These are phyloP conservation scores for Chalcis sispes DNA, from an alignment of 2,888 invertebrate genomes.

Conservation along the genomic window DNA sequence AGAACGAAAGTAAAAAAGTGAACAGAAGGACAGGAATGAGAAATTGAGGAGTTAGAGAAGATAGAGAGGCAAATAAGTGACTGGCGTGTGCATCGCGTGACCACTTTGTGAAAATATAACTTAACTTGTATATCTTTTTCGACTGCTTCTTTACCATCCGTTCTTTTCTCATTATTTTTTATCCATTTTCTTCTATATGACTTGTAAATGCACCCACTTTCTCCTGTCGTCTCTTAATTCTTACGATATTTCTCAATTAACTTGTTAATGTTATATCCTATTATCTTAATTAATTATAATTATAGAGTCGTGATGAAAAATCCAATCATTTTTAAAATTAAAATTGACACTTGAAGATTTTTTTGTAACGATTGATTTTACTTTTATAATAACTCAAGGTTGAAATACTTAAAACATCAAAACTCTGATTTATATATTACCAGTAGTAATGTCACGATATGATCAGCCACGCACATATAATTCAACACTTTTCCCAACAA, in stretches of 20 bases:
- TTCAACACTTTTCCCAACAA: no score
- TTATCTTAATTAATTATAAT: no score
- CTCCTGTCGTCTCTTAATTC: background rate
- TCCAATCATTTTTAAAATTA: background rate
- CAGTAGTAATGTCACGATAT: no score
- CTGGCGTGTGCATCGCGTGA: slow-evolving; percentile 41
- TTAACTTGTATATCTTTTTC: slow-evolving; percentile 1
- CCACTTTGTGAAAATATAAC: slow-evolving; percentile 40
- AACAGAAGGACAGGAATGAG: slow-evolving; percentile 3
- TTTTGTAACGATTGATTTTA: background rate
- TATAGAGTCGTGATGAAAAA: no score
- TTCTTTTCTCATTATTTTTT: slow-evolving; percentile 4
- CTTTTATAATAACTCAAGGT: no score
- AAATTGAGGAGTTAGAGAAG: slow-evolving; percentile 16
- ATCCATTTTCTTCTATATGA: background rate
- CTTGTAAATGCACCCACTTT: background rate
- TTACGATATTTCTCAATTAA: background rate
- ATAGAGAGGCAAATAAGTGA: slow-evolving; percentile 14
- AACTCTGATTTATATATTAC: no score
- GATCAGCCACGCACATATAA: no score
- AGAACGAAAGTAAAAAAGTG: background rate
- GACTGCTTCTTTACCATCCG: background rate
- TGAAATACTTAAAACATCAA: no score
- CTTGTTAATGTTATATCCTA: background rate
- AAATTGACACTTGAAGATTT: background rate